Conservation (phyloP, 2,797 vertebrate genomes). For the Gobionotothen gibberifrons region DNA sequence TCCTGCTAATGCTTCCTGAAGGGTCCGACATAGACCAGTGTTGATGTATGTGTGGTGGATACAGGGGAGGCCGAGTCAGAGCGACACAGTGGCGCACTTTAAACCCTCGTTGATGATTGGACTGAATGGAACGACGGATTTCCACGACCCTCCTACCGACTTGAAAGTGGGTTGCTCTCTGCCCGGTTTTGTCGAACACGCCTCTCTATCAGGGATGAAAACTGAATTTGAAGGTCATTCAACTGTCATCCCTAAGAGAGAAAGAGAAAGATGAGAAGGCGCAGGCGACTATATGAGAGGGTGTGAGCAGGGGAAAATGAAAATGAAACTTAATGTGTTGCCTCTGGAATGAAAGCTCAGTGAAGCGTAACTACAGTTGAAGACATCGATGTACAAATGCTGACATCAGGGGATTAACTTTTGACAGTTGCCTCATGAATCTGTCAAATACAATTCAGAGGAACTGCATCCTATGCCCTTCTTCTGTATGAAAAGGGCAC, state of each 20-base stretch:
- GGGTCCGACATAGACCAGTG: slow-evolving; percentile 29
- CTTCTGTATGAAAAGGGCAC: not conserved
- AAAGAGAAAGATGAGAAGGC: not conserved
- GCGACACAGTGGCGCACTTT: not conserved
- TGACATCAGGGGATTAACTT: not conserved
- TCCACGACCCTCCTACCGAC: not conserved
- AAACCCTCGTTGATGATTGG: not conserved
- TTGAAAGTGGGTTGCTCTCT: not conserved
- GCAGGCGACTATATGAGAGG: not conserved
- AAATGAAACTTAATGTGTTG: slow-evolving; percentile 23
- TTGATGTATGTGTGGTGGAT: slow-evolving; percentile 33
- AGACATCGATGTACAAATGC: not conserved
- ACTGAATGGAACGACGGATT: not conserved
- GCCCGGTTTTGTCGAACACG: not conserved
- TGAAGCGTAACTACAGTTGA: not conserved
- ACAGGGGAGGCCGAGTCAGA: slow-evolving; percentile 9
- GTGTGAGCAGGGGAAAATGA: slow-evolving; percentile 15
- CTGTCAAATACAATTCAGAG: slow-evolving; percentile 2
- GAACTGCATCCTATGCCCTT: not conserved
- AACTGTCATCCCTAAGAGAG: not conserved
- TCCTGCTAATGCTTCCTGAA: slow-evolving; percentile 63
- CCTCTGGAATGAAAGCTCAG: slow-evolving; percentile 19
- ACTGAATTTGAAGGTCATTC: not conserved
- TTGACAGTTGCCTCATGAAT: slow-evolving; percentile 8
- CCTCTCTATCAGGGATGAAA: not conserved